phyloP scores from a whole-genome alignment of 2,888 invertebrate genomes.

The Heliconius ismenius region DNA sequence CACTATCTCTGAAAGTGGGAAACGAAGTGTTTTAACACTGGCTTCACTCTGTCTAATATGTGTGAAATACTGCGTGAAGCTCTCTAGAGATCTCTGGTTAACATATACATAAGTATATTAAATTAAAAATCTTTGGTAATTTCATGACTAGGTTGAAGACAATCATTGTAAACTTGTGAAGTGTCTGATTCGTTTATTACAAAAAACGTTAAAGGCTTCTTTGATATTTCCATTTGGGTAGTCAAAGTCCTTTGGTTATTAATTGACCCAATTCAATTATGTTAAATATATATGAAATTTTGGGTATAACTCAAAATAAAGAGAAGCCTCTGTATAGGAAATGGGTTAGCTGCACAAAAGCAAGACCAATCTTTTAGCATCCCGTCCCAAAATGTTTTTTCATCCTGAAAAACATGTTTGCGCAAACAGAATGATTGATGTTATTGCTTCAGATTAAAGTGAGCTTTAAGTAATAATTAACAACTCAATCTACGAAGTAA shows the following conservation, averaged over 20 bases:
- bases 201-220: not conserved
- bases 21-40: too few relatives aligned
- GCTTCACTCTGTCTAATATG: too few relatives aligned
- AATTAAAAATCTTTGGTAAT: too few relatives aligned
- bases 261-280: too few relatives aligned
- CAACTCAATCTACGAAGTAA: not conserved
- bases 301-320: not conserved
- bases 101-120: too few relatives aligned
- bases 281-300: not conserved
- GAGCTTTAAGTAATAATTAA: slow-evolving; percentile 38
- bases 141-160: not conserved
- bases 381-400: slow-evolving; percentile 51
- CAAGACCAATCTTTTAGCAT: slow-evolving; percentile 56
- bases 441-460: slow-evolving; percentile 51
- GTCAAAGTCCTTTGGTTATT: not conserved
- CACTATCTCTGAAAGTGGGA: too few relatives aligned
- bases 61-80: too few relatives aligned
- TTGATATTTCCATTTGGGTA: not conserved
- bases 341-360: slow-evolving; percentile 36
- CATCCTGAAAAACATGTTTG: slow-evolving; percentile 66
- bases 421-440: slow-evolving; percentile 59
- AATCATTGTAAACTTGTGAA: not conserved
- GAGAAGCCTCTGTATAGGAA: not conserved
- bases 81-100: too few relatives aligned
- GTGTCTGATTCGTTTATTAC: not conserved